Conservation (phyloP, 2,113 vertebrate genomes). For the Dromiciops gliroides region DNA sequence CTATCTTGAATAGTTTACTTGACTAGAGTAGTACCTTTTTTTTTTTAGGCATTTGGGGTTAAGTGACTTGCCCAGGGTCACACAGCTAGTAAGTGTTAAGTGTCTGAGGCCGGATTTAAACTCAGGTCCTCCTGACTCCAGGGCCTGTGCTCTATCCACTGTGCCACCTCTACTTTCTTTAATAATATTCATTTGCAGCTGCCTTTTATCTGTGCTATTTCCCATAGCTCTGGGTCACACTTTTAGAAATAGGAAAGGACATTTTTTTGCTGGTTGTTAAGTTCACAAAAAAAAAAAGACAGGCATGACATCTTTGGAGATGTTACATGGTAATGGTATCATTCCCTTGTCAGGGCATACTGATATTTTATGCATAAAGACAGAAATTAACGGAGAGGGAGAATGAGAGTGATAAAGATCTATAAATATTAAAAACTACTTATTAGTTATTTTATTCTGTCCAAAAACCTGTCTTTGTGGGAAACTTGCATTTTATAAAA, state of each 20-base stretch:
- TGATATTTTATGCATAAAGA: not conserved
- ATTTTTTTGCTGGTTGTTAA: not conserved
- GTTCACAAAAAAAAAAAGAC: not conserved
- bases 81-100: too few relatives aligned
- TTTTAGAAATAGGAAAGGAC: not conserved
- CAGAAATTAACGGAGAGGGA: not conserved
- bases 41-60: too few relatives aligned
- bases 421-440: not conserved
- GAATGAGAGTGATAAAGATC: not conserved
- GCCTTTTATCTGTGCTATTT: not conserved
- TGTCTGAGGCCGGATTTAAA: too few relatives aligned
- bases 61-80: too few relatives aligned
- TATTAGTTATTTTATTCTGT: not conserved
- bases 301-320: not conserved
- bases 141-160: too few relatives aligned
- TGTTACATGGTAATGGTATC: not conserved
- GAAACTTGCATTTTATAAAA: not conserved
- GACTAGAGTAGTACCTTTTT: not conserved
- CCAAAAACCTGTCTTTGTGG: not conserved
- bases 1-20: not conserved
- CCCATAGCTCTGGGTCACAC: not conserved
- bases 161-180: too few relatives aligned
- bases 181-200: not conserved
- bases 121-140: too few relatives aligned
- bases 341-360: not conserved